Percentiles rank a stretch among this genome's conserved stretches.
Conservation (phyloP, 2,888 invertebrate species). For the Napeogenes sylphis region DNA sequence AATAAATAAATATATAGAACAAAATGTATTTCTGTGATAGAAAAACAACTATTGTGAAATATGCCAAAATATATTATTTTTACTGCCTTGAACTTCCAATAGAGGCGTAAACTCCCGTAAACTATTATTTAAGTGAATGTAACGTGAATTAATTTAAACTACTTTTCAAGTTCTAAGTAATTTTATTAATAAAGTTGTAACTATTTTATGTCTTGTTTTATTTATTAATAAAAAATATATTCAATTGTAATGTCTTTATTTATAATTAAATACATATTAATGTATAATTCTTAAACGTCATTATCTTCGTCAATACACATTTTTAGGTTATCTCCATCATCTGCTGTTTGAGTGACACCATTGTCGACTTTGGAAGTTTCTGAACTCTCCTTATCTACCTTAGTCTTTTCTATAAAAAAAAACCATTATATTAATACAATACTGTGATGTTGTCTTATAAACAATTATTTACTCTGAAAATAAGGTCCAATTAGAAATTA, state of each 20-base stretch:
- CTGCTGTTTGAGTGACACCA: conserved; percentile 18
- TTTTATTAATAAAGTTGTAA: conserved; percentile 20
- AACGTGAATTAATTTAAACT: conserved; percentile 5
- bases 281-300: conserved; percentile 4
- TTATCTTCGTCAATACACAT: conserved; percentile 30
- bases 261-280: conserved; percentile 6
- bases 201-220: conserved; percentile 1
- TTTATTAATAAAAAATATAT: conserved; percentile 5
- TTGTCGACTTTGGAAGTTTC: conserved; percentile 31
- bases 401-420: conserved; percentile 44
- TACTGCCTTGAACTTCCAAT: conserved; percentile 31
- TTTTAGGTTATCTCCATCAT: conserved; percentile 32
- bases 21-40: conserved; percentile 21
- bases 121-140: background rate
- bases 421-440: background rate
- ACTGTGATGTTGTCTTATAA: background rate
- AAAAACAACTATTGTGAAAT: background rate
- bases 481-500: too few species aligned
- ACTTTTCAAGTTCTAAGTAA: conserved; percentile 13
- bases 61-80: conserved; percentile 11
- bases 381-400: conserved; percentile 30
- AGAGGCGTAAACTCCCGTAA: conserved; percentile 17
- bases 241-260: conserved; percentile 4
- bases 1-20: conserved; percentile 4
- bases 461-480: background rate